Conservation (phyloP, 1,140 invertebrate species). For the Myzus persicae region DNA sequence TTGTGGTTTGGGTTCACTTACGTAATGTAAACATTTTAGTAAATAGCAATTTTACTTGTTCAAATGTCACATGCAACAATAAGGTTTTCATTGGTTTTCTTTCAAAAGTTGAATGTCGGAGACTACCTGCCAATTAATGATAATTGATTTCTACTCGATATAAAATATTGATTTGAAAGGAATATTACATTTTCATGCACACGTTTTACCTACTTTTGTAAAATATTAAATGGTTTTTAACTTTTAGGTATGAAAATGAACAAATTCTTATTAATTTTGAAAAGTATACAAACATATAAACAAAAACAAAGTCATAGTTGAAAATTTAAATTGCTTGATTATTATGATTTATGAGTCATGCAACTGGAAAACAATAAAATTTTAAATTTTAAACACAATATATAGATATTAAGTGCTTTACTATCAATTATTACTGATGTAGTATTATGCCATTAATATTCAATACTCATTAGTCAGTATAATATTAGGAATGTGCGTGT, state of each 20-base stretch:
- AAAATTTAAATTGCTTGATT: neutral
- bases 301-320: neutral
- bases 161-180: neutral
- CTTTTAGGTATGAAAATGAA: neutral
- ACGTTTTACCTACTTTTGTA: neutral
- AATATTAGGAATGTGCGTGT: neutral
- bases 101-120: neutral
- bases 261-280: neutral
- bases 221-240: neutral
- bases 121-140: too few relatives aligned
- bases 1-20: neutral
- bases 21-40: neutral
- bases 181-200: neutral
- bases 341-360: constrained; percentile 12
- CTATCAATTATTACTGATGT: neutral
- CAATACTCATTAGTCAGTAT: neutral
- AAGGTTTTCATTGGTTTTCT: neutral
- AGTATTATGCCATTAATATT: neutral
- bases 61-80: neutral
- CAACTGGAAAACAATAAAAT: neutral
- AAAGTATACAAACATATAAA: neutral
- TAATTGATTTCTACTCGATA: too few relatives aligned
- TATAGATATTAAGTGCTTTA: neutral
- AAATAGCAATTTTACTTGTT: neutral
- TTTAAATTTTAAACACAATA: neutral